Conservation (phyloP, 2,888 invertebrate genomes). For the Drosophila pullipes region DNA sequence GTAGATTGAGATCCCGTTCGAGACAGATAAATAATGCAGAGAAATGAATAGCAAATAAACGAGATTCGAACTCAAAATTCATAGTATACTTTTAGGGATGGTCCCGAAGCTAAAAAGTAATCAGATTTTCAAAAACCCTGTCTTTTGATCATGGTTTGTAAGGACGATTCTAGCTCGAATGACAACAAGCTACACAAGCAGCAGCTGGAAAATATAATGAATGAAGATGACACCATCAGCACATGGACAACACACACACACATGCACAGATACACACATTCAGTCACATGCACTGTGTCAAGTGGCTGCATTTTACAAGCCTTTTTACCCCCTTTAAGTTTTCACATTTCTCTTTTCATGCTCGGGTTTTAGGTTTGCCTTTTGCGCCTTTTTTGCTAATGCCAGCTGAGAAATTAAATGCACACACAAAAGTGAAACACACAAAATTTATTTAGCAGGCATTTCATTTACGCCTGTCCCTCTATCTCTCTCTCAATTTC, state of each 20-base stretch:
- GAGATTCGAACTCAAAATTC: accelerated
- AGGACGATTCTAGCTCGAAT: not conserved
- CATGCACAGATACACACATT: constrained; percentile 7
- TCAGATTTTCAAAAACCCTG: not conserved
- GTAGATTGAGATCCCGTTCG: not conserved
- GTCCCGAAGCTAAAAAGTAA: not conserved
- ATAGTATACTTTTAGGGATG: not conserved
- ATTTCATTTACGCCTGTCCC: constrained; percentile 53
- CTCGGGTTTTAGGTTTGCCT: constrained; percentile 6
- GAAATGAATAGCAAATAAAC: not conserved
- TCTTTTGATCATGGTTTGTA: not conserved
- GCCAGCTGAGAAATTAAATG: constrained; percentile 73
- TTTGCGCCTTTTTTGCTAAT: constrained; percentile 41
- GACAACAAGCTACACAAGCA: not conserved
- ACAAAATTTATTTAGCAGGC: constrained; percentile 71
- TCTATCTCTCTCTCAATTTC: not conserved
- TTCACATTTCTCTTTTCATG: constrained; percentile 35
- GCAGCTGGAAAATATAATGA: constrained; percentile 46
- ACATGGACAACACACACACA: constrained; percentile 13
- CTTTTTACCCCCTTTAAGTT: constrained; percentile 38
- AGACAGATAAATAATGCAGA: not conserved
- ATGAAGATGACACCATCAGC: constrained; percentile 46
- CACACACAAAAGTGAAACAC: constrained; percentile 66
- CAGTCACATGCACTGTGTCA: constrained; percentile 44
- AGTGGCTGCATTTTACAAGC: constrained; percentile 71